phyloP scores from a whole-genome alignment of 2,888 invertebrate genomes.

The Hydrotaea diabolus region DNA sequence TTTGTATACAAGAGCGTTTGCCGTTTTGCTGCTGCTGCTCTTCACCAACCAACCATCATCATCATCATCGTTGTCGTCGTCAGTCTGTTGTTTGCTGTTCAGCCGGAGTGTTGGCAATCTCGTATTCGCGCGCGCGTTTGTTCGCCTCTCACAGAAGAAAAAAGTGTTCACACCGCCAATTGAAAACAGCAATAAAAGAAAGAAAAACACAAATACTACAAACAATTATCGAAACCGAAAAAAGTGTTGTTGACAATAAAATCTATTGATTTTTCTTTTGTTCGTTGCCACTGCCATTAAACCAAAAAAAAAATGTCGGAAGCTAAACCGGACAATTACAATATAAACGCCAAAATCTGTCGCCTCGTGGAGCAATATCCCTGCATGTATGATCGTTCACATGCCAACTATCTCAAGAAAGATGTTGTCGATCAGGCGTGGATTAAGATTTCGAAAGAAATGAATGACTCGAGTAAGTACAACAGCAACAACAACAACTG shows the following conservation, averaged over 20 bases:
- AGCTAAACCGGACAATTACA: slow-evolving; percentile 74
- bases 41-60: slow-evolving; percentile 9
- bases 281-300: neutral
- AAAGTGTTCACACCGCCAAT: slow-evolving; percentile 11
- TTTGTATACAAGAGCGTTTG: neutral
- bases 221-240: slow-evolving; percentile 39
- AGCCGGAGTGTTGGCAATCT: slow-evolving; percentile 57
- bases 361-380: slow-evolving; percentile 75
- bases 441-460: slow-evolving; percentile 75
- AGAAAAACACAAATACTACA: slow-evolving; percentile 13
- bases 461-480: slow-evolving; percentile 75
- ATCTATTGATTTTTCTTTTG: slow-evolving; percentile 52
- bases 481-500: slow-evolving; percentile 11
- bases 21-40: slow-evolving; percentile 7
- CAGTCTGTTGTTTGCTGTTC: slow-evolving; percentile 56
- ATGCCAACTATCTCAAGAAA: slow-evolving; percentile 75
- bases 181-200: slow-evolving; percentile 43
- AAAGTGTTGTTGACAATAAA: slow-evolving; percentile 55
- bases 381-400: slow-evolving; percentile 78
- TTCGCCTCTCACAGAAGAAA: neutral
- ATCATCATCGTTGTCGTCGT: slow-evolving; percentile 43
- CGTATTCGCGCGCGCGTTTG: slow-evolving; percentile 36
- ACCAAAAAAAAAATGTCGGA: slow-evolving; percentile 53
- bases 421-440: slow-evolving; percentile 76
- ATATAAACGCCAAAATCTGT: slow-evolving; percentile 76